phyloP scores from a whole-genome alignment of 2,888 invertebrate genomes.

The Hypomecis punctinalis region DNA sequence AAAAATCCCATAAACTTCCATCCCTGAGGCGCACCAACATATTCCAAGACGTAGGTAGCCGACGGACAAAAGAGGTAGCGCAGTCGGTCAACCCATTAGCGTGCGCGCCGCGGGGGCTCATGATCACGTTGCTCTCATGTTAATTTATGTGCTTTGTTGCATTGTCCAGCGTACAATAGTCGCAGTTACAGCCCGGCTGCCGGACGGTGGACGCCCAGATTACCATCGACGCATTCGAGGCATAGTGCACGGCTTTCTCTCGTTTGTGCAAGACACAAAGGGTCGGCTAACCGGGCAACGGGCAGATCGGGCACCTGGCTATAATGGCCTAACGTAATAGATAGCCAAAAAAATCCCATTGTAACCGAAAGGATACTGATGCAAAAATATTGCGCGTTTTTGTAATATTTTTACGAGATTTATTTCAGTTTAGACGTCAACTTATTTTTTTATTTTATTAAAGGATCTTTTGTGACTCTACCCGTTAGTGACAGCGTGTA shows the following conservation, averaged over 20 bases:
- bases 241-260: constrained; percentile 70
- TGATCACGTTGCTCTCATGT: constrained; percentile 83
- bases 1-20: constrained; percentile 40
- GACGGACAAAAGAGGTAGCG: constrained; percentile 40
- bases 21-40: constrained; percentile 34
- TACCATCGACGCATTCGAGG: constrained; percentile 70
- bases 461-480: too few relatives aligned
- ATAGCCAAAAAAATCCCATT: constrained; percentile 40
- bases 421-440: constrained; percentile 40
- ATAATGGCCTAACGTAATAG: constrained; percentile 66
- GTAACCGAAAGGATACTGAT: constrained; percentile 32
- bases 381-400: constrained; percentile 32
- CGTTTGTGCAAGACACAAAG: constrained; percentile 81
- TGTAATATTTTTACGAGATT: constrained; percentile 24
- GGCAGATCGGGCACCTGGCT: constrained; percentile 80
- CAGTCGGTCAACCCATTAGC: constrained; percentile 80
- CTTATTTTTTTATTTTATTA: constrained; percentile 6
- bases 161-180: constrained; percentile 73
- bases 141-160: constrained; percentile 84
- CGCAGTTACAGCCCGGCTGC: constrained; percentile 79
- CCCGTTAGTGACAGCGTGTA: too few relatives aligned
- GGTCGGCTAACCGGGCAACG: constrained; percentile 64
- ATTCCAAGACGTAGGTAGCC: constrained; percentile 38
- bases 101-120: constrained; percentile 74
- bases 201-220: constrained; percentile 84